These are phyloP conservation scores for Podabrus alpinus DNA, from an alignment of 2,888 invertebrate genomes.

Conservation along the genomic window DNA sequence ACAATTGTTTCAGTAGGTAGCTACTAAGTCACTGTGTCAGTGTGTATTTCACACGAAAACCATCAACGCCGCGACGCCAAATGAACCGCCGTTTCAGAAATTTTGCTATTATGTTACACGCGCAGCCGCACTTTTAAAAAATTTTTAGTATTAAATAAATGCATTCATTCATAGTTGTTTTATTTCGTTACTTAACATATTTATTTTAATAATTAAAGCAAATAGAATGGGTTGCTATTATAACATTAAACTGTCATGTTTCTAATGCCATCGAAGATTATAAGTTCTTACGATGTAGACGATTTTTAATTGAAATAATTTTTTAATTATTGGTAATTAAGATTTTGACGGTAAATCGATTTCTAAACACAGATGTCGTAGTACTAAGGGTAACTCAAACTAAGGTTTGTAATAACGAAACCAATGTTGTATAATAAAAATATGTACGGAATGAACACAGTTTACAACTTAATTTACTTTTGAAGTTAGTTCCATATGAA, in stretches of 20 bases:
- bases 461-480: neutral
- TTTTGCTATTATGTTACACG: neutral
- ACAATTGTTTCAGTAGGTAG: neutral
- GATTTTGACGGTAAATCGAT: neutral
- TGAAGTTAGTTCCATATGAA: neutral
- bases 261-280: neutral
- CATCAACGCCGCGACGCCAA: conserved; percentile 1
- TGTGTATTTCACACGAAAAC: neutral
- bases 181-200: neutral
- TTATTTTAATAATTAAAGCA: neutral
- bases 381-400: neutral
- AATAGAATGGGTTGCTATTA: neutral
- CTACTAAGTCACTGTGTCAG: neutral
- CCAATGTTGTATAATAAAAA: neutral
- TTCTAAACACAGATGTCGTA: neutral
- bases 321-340: neutral
- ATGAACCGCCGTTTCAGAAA: neutral
- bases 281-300: no score
- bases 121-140: neutral
- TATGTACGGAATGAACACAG: neutral
- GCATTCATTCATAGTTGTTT: neutral
- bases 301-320: neutral
- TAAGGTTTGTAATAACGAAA: neutral
- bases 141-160: neutral
- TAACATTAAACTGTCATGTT: neutral